Evolutionary conservation across 2,113 vertebrate species (phyloP).

Genomic region (Neoarius graeffei): DNA sequence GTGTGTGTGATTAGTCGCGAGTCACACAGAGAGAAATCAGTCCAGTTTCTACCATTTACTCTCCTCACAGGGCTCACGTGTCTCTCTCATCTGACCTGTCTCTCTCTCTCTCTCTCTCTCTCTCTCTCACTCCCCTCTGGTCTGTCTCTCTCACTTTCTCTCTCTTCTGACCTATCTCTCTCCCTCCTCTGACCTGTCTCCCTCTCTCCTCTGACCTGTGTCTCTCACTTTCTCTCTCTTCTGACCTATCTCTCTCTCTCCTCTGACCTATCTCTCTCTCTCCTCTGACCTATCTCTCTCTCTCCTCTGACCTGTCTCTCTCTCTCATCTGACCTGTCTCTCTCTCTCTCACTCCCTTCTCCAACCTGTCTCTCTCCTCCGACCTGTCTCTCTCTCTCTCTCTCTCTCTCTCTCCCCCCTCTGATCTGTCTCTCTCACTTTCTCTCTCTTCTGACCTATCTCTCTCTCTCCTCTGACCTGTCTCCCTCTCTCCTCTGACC

Average conservation of each 20-base stretch:
- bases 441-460: too few species aligned
- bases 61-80: not conserved
- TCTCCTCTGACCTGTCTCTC: not conserved
- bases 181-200: not conserved
- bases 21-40: conserved; percentile 28
- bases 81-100: not conserved
- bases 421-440: too few species aligned
- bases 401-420: too few species aligned
- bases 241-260: too few species aligned
- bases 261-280: not conserved
- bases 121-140: not conserved
- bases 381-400: not conserved
- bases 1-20: conserved; percentile 3
- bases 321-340: too few species aligned
- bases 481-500: too few species aligned
- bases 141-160: not conserved
- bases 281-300: not conserved
- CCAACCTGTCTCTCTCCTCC: not conserved
- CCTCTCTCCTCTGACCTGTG: not conserved
- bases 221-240: not conserved
- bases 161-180: too few species aligned
- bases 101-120: not conserved
- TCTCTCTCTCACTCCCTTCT: too few species aligned
- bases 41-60: not conserved
- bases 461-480: too few species aligned